A percentile compares a stretch with the other conserved stretches of the same genome.
Conservation (phyloP, 2,797 vertebrate genomes). For the Mallotus villosus region DNA sequence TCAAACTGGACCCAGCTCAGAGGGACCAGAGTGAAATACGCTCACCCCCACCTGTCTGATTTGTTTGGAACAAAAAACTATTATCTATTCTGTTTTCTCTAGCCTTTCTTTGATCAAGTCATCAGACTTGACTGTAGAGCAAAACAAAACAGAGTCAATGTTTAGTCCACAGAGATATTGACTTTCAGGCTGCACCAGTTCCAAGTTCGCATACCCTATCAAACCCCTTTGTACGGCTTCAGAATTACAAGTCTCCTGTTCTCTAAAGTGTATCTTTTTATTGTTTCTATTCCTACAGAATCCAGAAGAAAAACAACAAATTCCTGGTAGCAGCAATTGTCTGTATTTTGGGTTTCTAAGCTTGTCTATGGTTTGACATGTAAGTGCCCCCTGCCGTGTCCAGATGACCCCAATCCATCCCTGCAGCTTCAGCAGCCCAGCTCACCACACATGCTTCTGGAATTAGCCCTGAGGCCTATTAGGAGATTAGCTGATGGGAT, state of each 20-base stretch:
- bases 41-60: neutral
- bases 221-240: neutral
- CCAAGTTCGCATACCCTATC: no score
- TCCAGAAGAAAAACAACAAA: no score
- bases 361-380: neutral
- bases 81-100: no score
- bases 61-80: neutral
- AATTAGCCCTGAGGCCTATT: slow-evolving; percentile 70
- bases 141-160: neutral
- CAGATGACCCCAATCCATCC: slow-evolving; percentile 61
- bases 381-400: slow-evolving; percentile 43
- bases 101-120: neutral
- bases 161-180: neutral
- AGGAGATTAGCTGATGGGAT: slow-evolving; percentile 65
- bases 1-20: neutral
- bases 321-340: neutral
- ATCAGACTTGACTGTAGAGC: neutral
- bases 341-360: slow-evolving; percentile 29
- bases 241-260: neutral
- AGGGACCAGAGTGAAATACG: neutral
- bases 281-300: no score
- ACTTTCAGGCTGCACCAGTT: no score
- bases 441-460: slow-evolving; percentile 53
- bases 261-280: no score
- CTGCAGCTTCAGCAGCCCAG: slow-evolving; percentile 28